A percentile compares a stretch with the other conserved stretches of the same genome.
Conservation (phyloP, 2,888 invertebrate species). For the Periphyllus acericola region DNA sequence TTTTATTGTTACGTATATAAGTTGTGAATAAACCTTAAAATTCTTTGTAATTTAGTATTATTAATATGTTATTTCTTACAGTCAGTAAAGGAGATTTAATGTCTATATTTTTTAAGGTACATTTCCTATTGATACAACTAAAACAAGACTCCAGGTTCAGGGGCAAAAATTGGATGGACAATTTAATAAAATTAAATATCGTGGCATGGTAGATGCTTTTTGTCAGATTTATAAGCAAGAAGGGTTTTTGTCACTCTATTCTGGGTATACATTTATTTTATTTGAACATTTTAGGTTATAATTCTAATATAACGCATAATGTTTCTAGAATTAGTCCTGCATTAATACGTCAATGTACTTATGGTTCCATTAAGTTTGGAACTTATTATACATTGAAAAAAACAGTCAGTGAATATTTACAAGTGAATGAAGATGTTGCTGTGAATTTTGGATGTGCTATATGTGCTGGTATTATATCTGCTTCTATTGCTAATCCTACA, state of each 20-base stretch:
- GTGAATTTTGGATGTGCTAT: conserved; percentile 85
- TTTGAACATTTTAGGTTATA: neutral
- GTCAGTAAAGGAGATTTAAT: too few species aligned
- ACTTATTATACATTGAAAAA: conserved; percentile 87
- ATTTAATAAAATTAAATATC: conserved; percentile 81
- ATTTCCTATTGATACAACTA: conserved; percentile 96
- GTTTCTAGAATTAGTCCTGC: conserved; percentile 87
- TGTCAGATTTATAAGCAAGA: conserved; percentile 87
- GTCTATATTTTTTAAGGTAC: conserved; percentile 74
- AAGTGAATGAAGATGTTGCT: conserved; percentile 71
- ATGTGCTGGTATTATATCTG: conserved; percentile 87
- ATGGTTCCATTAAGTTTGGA: conserved; percentile 96
- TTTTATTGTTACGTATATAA: too few species aligned
- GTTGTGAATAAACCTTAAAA: too few species aligned
- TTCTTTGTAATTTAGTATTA: too few species aligned
- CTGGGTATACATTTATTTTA: conserved; percentile 73
- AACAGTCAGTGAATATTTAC: conserved; percentile 69
- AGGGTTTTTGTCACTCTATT: conserved; percentile 86
- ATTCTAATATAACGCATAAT: conserved; percentile 35
- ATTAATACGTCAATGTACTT: conserved; percentile 90
- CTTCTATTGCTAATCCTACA: conserved; percentile 95
- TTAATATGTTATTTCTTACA: too few species aligned
- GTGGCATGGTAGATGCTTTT: conserved; percentile 92
- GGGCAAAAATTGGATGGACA: conserved; percentile 85
- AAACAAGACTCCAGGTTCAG: conserved; percentile 93